Evolutionary conservation across 2,797 vertebrate species (phyloP).

Genomic region (Syndactyla subalaris): DNA sequence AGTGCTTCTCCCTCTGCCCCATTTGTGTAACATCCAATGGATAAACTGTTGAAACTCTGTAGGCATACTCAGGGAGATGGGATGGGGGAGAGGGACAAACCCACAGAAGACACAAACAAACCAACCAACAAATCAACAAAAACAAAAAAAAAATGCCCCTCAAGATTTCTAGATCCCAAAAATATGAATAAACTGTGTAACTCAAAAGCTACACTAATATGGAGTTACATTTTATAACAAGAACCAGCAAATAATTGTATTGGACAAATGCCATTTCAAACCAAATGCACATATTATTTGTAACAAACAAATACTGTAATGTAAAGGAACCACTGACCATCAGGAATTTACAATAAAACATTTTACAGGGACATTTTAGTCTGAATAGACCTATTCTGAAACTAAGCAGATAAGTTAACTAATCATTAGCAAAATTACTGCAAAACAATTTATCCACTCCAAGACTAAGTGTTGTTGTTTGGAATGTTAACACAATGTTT

Average conservation of each 20-base stretch:
- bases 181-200: not conserved
- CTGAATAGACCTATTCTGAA: not conserved
- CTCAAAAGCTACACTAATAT: not conserved
- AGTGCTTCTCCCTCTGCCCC: not conserved
- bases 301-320: not conserved
- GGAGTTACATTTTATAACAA: not conserved
- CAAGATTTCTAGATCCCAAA: not conserved
- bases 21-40: not conserved
- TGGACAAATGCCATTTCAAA: not conserved
- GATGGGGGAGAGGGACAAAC: not conserved
- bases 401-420: not conserved
- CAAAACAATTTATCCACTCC: not conserved
- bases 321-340: not conserved
- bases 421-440: not conserved
- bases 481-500: not conserved
- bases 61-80: not conserved
- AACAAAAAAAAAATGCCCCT: not conserved
- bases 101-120: not conserved
- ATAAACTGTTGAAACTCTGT: not conserved
- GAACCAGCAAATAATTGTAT: not conserved
- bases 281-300: not conserved
- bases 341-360: not conserved
- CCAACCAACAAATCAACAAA: not conserved
- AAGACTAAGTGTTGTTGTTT: not conserved
- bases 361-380: not conserved